Evolutionary conservation across 92 coral and sea anemone genomes (phyloP), one percentile per base, ranked within the genome.

Genomic region (Galaxea fascicularis): DNA sequence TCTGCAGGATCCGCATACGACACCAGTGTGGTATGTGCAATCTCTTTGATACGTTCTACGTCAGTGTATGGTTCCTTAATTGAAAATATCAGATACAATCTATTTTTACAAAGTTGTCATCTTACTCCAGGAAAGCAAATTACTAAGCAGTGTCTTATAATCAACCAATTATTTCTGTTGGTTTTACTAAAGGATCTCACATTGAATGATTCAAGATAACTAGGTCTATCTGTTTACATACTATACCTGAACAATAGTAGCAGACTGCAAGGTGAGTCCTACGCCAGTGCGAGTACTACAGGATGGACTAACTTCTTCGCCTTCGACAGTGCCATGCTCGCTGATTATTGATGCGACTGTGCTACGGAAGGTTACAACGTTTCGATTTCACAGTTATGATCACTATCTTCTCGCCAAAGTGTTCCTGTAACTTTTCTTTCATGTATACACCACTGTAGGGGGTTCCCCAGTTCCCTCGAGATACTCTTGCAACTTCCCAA

Each of bases 291-390:
- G 65, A 59, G 31, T 59, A 59, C 65, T 59, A 22, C 65, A 59
- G 65, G 26, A 25, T 59, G 65, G 65, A 59, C 65, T 59, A 4
- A 59, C 65, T 59, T 59, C 65, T 59, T 59, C n/a, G 65, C 65
- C 12, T 59, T 59, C 65, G 65, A 12, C 65, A 59, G 65, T 59
- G 28, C 65, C 27, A 6, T 6, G 28, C 65, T 87, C 90, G 64
- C 76, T 73, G 57, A 80, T 73, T 49, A 80, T 73, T 26, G 87
- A 63, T 29, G 82, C 69, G 74, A 86, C 91, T 11, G 91, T 64
- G 47, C 54, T 62, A n/a, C 76, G 52, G 29, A 87, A 79, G 24
- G 91, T 87, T 7, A 87, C 91, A 13, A 87, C 80, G 47, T 87
- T 87, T 70, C 20, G 63, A 31, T 80, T 87, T 65, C 24, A 64